Evolutionary conservation across 2,113 vertebrate species (phyloP).

Genomic region (Anseranas semipalmata): DNA sequence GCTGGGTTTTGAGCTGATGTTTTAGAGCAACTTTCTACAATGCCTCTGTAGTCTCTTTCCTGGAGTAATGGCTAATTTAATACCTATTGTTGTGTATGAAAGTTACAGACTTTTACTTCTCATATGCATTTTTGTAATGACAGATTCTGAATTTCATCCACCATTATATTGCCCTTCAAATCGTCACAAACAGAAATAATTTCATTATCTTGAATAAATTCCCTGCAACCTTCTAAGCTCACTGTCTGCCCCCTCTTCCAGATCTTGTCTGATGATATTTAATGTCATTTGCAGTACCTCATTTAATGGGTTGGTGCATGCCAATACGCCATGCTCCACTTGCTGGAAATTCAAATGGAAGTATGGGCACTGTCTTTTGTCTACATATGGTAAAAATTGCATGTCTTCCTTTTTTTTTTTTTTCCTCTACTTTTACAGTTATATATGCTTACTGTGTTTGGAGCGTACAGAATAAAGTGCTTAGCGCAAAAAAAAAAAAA

Average conservation of each 20-base stretch:
- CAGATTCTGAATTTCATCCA: background rate
- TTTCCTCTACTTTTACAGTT: rapidly evolving
- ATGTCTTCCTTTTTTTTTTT: background rate
- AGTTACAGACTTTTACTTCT: background rate
- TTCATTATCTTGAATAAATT: background rate
- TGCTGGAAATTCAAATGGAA: background rate
- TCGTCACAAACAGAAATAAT: background rate
- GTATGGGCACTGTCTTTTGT: rapidly evolving
- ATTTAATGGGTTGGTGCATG: rapidly evolving
- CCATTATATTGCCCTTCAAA: background rate
- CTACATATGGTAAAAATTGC: background rate
- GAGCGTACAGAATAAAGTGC: background rate
- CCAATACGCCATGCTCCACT: background rate
- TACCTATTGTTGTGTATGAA: background rate
- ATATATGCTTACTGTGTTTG: rapidly evolving
- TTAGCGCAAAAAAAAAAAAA: background rate
- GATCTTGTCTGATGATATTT: background rate
- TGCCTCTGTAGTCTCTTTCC: background rate
- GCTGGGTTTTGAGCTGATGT: background rate
- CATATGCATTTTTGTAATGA: background rate
- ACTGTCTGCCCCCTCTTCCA: background rate
- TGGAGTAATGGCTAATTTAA: background rate
- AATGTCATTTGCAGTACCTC: background rate
- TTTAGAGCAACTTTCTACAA: background rate
- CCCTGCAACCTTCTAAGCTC: background rate